These are phyloP conservation scores for Stenopsyche tienmushanensis DNA, from an alignment of 1,140 invertebrate genomes.

Conservation along the genomic window DNA sequence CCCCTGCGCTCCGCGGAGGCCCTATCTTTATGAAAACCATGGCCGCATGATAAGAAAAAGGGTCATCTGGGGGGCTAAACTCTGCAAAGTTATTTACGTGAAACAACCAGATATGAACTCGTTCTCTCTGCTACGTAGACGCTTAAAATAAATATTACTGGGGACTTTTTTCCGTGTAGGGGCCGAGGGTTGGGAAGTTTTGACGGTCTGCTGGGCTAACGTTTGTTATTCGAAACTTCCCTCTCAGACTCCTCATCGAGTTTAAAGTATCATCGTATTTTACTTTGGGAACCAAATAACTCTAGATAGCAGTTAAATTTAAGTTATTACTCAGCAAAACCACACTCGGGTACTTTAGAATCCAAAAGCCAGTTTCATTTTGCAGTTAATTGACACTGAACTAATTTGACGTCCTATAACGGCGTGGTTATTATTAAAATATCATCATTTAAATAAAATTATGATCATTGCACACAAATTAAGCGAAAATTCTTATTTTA, in stretches of 20 bases:
- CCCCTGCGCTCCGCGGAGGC: conserved; percentile 18
- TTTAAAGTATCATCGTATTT: background rate
- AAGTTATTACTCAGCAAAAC: background rate
- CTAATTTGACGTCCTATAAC: too few relatives aligned
- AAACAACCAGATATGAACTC: conserved; percentile 34
- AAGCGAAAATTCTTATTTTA: too few relatives aligned
- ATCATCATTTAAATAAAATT: too few relatives aligned
- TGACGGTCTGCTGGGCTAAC: conserved; percentile 1
- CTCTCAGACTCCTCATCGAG: background rate
- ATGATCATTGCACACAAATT: too few relatives aligned
- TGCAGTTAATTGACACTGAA: too few relatives aligned
- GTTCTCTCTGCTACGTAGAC: background rate
- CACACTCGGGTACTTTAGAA: too few relatives aligned
- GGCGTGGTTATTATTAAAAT: too few relatives aligned
- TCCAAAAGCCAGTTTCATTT: too few relatives aligned
- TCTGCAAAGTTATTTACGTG: conserved; percentile 34
- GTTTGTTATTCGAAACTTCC: background rate
- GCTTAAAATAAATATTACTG: conserved; percentile 5
- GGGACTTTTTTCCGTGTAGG: background rate
- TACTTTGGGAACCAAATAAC: conserved; percentile 10
- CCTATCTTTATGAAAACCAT: conserved; percentile 28
- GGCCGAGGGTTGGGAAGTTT: too few relatives aligned
- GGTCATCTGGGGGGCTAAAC: conserved; percentile 18
- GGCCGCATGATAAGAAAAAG: conserved; percentile 34
- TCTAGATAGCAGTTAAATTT: background rate